phyloP scores from a whole-genome alignment of 2,113 vertebrate species.

The Tetrax tetrax region DNA sequence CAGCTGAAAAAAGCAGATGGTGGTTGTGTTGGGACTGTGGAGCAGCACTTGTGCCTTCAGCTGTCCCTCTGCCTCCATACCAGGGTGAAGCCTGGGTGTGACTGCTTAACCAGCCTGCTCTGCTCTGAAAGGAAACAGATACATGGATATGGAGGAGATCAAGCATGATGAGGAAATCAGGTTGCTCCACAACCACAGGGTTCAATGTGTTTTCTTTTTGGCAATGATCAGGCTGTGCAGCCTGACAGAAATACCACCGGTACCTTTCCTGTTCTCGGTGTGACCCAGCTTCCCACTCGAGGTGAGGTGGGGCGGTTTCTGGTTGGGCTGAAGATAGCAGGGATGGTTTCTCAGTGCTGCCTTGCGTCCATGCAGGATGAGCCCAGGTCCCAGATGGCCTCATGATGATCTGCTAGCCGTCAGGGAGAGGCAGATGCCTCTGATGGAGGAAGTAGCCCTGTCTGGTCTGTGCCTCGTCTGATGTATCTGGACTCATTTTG shows the following conservation, averaged over 20 bases:
- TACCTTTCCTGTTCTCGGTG: rapidly evolving
- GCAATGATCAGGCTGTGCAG: neutral
- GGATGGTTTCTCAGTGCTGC: neutral
- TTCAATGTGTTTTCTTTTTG: neutral
- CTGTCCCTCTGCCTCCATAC: neutral
- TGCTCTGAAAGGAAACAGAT: neutral
- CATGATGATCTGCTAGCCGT: neutral
- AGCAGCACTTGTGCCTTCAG: neutral
- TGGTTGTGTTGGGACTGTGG: neutral
- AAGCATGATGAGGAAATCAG: neutral
- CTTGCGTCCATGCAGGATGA: rapidly evolving
- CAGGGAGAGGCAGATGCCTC: neutral
- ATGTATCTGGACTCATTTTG: neutral
- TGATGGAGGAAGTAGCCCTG: neutral
- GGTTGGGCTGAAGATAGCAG: neutral
- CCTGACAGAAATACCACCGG: neutral
- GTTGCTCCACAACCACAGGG: neutral
- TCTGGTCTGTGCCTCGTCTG: neutral
- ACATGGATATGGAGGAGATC: neutral
- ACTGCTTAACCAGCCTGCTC: neutral
- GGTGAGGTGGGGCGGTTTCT: neutral
- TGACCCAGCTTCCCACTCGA: neutral
- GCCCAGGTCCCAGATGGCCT: neutral
- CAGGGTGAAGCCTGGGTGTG: neutral
- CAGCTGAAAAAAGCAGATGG: neutral